Base-by-base conservation (phyloP, 2,113 vertebrate genomes). In the Colaptes auratus region DNA sequence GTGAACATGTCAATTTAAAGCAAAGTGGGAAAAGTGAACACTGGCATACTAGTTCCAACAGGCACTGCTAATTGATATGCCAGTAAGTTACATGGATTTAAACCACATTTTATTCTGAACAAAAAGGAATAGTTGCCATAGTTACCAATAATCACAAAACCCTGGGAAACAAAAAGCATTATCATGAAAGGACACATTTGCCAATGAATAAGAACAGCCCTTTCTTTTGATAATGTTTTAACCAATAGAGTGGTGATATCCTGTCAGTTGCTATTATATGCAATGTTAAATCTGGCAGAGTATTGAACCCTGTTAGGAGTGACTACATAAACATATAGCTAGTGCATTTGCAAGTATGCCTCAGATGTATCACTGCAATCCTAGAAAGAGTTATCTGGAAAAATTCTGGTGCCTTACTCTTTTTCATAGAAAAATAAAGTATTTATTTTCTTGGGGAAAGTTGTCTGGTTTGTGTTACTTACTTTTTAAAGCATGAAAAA, bases 121-220 rank as follows among this genome's bases (percentile, higher is more conserved):
- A 92, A 96, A 92, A 92, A 85, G 61, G 77, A 92, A 60, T 72
- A 70, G 90, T 95, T 95, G 27, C 86, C 35, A 75, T 86, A 91
- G 93, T 79, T 90, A 96, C 88, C 2, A 55, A 59, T 82, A 91
- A 39, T 15, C 90, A 7, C 77, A 60, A 42, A 87, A 90, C 92
- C 50, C 35, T 79, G 52, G 52, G 72, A 71, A 92, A 91, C 48
- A 39, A 84, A 92, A 73, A 70, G 18, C 65, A 76, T 94, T 92
- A 70, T 90, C 69, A 81, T 81, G 92, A 90, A 72, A 89, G 24
- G 23, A 75, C 42, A 77, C 28, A 88, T 76, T 83, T 95, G 23
- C 39, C 28, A 78, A 20, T 78, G 74, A 89, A 66, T 86, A 82
- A 80, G 53, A 91, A 27, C 33, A 55, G 14, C 11, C 9, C 3